phyloP scores from a whole-genome alignment of 2,113 vertebrate genomes.

The Heterotilapia buettikoferi region DNA sequence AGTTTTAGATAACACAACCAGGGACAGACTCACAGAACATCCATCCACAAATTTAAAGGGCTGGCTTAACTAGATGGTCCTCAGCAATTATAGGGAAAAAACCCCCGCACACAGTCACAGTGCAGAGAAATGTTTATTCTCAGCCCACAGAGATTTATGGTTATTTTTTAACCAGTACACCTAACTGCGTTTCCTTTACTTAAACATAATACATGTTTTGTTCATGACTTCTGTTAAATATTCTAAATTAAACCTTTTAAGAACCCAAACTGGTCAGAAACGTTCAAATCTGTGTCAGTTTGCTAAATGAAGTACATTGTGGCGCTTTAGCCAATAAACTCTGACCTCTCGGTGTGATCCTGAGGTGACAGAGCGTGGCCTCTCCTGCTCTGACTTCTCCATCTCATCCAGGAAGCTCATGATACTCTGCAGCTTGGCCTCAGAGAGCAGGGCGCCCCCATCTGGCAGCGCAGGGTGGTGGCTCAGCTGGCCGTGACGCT shows the following conservation, averaged over 20 bases:
- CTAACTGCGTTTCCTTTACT: neutral
- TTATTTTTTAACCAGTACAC: neutral
- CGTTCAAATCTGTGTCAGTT: neutral
- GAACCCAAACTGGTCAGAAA: neutral
- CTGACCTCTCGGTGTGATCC: slow-evolving; percentile 77
- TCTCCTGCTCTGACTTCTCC: slow-evolving; percentile 86
- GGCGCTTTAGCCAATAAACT: neutral
- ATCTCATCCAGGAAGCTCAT: slow-evolving; percentile 94
- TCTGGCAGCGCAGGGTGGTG: slow-evolving; percentile 61
- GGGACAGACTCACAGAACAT: neutral
- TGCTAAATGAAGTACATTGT: neutral
- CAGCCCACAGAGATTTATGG: neutral
- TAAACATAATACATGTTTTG: neutral
- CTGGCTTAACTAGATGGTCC: neutral
- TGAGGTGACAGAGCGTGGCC: slow-evolving; percentile 76
- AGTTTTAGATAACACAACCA: neutral
- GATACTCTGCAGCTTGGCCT: slow-evolving; percentile 93
- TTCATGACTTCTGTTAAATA: neutral
- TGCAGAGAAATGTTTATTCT: neutral
- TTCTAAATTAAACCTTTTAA: accelerated
- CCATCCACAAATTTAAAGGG: neutral
- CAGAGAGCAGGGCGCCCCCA: slow-evolving; percentile 82
- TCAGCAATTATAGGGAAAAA: neutral
- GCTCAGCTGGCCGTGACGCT: slow-evolving; percentile 82
- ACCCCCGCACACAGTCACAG: neutral